Evolutionary conservation across 2,888 invertebrate species (phyloP).

Genomic region (Acheta domesticus): DNA sequence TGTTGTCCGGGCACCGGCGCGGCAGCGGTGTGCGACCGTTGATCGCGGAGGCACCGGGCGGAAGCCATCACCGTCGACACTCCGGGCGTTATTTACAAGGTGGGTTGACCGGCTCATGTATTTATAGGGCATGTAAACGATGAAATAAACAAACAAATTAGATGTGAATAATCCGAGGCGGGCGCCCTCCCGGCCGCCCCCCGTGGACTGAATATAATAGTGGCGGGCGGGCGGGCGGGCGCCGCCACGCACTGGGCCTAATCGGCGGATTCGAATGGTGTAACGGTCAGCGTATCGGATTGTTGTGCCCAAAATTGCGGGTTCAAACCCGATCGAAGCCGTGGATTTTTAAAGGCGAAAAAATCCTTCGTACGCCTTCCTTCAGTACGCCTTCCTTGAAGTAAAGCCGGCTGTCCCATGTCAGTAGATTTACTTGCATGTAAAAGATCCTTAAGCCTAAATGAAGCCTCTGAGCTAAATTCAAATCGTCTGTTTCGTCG

Average conservation of each 20-base stretch:
- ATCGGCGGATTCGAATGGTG: too few relatives aligned
- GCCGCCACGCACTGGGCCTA: neutral
- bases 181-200: neutral
- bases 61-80: neutral
- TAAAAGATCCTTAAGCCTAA: too few relatives aligned
- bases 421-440: too few relatives aligned
- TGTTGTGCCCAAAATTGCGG: too few relatives aligned
- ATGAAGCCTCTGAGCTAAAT: too few relatives aligned
- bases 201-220: neutral
- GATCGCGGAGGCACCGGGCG: neutral
- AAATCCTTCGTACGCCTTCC: too few relatives aligned
- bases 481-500: too few relatives aligned
- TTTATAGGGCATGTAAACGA: conserved; percentile 18
- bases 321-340: too few relatives aligned
- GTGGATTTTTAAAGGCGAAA: too few relatives aligned
- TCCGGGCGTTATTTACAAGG: neutral
- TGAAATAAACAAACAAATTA: neutral
- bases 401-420: too few relatives aligned
- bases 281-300: too few relatives aligned
- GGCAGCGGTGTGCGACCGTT: neutral
- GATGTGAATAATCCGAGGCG: neutral
- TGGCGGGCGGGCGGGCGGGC: neutral
- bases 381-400: too few relatives aligned
- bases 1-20: neutral
- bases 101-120: neutral